Percentiles rank a stretch among this genome's conserved stretches.
These are phyloP conservation scores for Lepidonotus clava DNA, from an alignment of 2,888 invertebrate genomes.

Conservation along the genomic window DNA sequence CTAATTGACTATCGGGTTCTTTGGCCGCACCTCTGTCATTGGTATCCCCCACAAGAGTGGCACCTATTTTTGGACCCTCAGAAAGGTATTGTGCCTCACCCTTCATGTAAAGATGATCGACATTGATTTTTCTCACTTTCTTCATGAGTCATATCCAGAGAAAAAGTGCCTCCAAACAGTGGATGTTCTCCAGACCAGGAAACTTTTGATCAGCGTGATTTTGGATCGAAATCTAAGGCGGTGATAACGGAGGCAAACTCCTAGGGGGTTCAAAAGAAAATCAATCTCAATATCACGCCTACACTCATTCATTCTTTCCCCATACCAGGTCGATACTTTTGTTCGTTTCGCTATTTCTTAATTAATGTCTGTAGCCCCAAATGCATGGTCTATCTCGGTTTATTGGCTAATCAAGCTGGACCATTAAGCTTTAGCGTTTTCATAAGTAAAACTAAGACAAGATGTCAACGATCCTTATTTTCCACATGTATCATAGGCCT, in stretches of 20 bases:
- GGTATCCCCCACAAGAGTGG: background rate
- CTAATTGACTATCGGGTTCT: constrained; percentile 7
- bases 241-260: background rate
- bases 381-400: too few relatives aligned
- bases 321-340: too few relatives aligned
- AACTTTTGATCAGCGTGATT: background rate
- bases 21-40: background rate
- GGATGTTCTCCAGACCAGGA: background rate
- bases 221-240: background rate
- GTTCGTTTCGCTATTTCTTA: too few relatives aligned
- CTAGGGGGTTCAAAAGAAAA: background rate
- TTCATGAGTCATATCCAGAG: background rate
- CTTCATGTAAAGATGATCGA: constrained; percentile 20
- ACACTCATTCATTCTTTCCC: background rate
- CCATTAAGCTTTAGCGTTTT: too few relatives aligned
- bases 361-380: too few relatives aligned
- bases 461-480: too few relatives aligned
- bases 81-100: constrained; percentile 16
- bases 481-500: too few relatives aligned
- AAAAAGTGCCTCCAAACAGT: constrained; percentile 9
- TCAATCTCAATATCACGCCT: background rate
- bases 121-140: background rate
- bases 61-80: background rate
- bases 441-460: too few relatives aligned
- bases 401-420: too few relatives aligned